phyloP scores from a whole-genome alignment of 1,140 invertebrate species.

The Melipona quadrifasciata region DNA sequence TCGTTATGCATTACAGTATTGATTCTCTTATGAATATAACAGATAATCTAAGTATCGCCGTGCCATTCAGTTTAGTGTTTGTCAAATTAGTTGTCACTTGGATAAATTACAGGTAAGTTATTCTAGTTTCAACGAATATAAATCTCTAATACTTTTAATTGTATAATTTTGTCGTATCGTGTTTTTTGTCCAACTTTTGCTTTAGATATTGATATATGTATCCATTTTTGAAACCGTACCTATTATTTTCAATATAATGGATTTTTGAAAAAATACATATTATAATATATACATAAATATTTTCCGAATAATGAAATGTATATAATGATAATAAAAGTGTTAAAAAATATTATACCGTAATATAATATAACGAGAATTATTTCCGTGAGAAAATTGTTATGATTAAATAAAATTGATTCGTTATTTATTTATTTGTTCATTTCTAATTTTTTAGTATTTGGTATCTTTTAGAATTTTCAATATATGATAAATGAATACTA shows the following conservation, averaged over 20 bases:
- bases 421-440: too few relatives aligned
- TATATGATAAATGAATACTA: too few relatives aligned
- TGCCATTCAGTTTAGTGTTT: conserved; percentile 25
- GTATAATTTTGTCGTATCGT: not conserved
- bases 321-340: too few relatives aligned
- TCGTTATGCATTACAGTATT: conserved; percentile 16
- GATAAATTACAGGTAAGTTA: not conserved
- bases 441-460: too few relatives aligned
- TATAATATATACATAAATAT: too few relatives aligned
- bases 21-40: not conserved
- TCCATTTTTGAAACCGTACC: not conserved
- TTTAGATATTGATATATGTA: not conserved
- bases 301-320: too few relatives aligned
- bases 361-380: too few relatives aligned
- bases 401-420: too few relatives aligned
- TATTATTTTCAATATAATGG: not conserved
- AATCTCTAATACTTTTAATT: too few relatives aligned
- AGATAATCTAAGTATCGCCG: conserved; percentile 35
- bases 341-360: too few relatives aligned
- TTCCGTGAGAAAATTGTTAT: too few relatives aligned
- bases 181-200: not conserved
- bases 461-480: too few relatives aligned
- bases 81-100: not conserved
- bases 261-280: not conserved
- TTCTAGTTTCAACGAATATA: not conserved